Conservation (phyloP, 2,113 vertebrate genomes). For the cat (Felis catus) region F.catus_Fca126_mat1.0 CM031413.1:109474501-109475000, state of each 20-base stretch:
- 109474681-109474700: neutral
- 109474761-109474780: neutral
- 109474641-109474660: neutral
- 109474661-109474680: neutral
- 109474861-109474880: neutral
- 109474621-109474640: neutral
- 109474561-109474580: neutral
- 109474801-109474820: neutral
- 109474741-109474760: neutral
- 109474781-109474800: neutral
- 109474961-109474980: neutral
- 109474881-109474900: neutral
- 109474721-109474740: neutral
- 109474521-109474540: neutral
- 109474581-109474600: neutral
- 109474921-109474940: neutral
- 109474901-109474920: neutral
- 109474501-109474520: neutral
- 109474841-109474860: neutral
- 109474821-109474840: neutral
- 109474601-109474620: neutral
- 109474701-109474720: neutral
- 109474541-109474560: neutral
- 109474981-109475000: neutral
- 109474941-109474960: neutral